phyloP scores from a whole-genome alignment of 2,797 vertebrate species.

The Argyrosomus regius region DNA sequence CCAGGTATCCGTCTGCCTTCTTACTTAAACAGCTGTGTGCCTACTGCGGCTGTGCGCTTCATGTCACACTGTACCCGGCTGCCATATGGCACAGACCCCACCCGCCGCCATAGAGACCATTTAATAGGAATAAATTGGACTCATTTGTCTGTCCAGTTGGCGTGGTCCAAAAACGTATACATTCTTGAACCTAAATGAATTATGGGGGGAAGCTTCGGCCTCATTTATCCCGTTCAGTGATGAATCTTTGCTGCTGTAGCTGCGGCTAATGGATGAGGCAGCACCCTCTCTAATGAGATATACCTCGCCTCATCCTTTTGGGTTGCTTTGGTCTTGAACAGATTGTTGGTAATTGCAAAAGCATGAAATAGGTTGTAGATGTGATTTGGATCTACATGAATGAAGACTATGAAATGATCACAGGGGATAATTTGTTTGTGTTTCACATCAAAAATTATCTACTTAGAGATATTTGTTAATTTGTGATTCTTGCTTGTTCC shows the following conservation, averaged over 20 bases:
- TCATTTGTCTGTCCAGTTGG: constrained; percentile 64
- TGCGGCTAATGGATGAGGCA: constrained; percentile 61
- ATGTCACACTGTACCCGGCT: constrained; percentile 19
- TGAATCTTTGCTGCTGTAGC: constrained; percentile 47
- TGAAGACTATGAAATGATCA: constrained; percentile 25
- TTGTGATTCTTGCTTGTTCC: background rate
- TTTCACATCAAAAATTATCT: background rate
- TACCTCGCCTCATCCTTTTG: constrained; percentile 10
- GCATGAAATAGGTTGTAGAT: background rate
- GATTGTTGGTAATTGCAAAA: constrained; percentile 16
- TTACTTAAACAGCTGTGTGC: constrained; percentile 54
- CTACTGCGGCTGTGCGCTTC: constrained; percentile 33
- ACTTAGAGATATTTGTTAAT: too few species aligned
- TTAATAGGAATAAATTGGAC: constrained; percentile 73
- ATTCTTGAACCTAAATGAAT: constrained; percentile 69
- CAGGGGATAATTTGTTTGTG: background rate
- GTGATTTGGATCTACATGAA: background rate
- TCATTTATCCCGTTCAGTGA: constrained; percentile 62
- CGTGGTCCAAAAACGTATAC: constrained; percentile 25
- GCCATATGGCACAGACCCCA: constrained; percentile 61
- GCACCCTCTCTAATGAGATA: constrained; percentile 33
- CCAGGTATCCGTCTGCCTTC: constrained; percentile 48
- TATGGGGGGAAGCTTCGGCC: constrained; percentile 55
- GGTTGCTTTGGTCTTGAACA: constrained; percentile 13
- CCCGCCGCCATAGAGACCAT: constrained; percentile 23